These are phyloP conservation scores for Lasioglossum albipes DNA, from an alignment of 1,140 invertebrate species.

Conservation along the genomic window DNA sequence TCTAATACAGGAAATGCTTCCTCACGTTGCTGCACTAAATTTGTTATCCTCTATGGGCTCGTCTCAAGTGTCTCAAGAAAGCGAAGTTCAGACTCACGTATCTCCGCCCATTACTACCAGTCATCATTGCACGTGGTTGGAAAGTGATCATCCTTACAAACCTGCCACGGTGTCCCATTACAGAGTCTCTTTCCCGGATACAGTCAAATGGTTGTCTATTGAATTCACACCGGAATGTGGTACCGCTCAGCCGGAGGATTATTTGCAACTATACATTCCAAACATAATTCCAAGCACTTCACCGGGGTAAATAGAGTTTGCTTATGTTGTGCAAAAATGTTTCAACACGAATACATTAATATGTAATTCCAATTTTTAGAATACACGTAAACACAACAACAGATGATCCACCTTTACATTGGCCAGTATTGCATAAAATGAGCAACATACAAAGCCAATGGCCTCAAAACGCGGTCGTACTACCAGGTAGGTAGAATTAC, in stretches of 20 bases:
- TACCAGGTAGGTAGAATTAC: slow-evolving; percentile 85
- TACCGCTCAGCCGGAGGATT: slow-evolving; percentile 96
- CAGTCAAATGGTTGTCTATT: slow-evolving; percentile 94
- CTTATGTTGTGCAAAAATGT: not conserved
- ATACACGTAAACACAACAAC: slow-evolving; percentile 28
- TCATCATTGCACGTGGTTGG: slow-evolving; percentile 94
- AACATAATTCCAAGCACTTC: slow-evolving; percentile 64
- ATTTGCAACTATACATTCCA: slow-evolving; percentile 92
- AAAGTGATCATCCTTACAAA: slow-evolving; percentile 98
- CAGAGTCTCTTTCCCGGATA: slow-evolving; percentile 92
- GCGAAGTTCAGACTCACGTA: slow-evolving; percentile 69
- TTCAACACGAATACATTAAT: not conserved
- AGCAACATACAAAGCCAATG: slow-evolving; percentile 86
- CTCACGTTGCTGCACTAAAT: slow-evolving; percentile 93
- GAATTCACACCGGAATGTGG: slow-evolving; percentile 96
- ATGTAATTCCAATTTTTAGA: slow-evolving; percentile 50
- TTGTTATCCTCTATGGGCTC: slow-evolving; percentile 80
- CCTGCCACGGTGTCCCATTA: slow-evolving; percentile 93
- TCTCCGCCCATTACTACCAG: slow-evolving; percentile 84
- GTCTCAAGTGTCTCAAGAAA: slow-evolving; percentile 77
- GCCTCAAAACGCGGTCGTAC: slow-evolving; percentile 91
- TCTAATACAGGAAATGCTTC: slow-evolving; percentile 93
- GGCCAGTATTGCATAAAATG: slow-evolving; percentile 88
- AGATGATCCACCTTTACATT: slow-evolving; percentile 80
- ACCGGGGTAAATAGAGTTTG: slow-evolving; percentile 61